Conservation (phyloP, 1,140 invertebrate genomes). For the Drosophila kohkoa region DNA sequence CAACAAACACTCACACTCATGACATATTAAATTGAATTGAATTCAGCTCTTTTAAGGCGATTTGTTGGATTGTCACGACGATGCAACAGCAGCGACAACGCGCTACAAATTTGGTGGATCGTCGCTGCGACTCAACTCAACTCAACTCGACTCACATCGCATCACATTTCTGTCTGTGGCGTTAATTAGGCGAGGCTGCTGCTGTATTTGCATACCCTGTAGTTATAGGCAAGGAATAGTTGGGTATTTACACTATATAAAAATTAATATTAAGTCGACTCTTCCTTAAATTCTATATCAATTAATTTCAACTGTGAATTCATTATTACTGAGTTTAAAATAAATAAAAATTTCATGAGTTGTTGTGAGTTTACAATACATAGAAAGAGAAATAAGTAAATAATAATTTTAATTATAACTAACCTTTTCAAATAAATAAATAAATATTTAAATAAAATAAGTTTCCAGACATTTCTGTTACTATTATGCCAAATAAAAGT, state of each 20-base stretch:
- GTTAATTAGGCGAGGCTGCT: slow-evolving; percentile 50
- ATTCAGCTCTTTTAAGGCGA: slow-evolving; percentile 68
- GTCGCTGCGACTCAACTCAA: neutral
- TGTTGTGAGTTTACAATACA: too few relatives aligned
- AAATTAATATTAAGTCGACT: neutral
- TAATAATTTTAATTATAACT: too few relatives aligned
- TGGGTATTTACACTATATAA: neutral
- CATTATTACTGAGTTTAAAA: too few relatives aligned
- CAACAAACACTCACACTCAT: neutral
- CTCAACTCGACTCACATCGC: too few relatives aligned
- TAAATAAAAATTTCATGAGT: too few relatives aligned
- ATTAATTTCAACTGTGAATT: neutral
- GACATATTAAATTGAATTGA: slow-evolving; percentile 1
- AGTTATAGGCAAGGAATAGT: neutral
- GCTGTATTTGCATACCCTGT: slow-evolving; percentile 12
- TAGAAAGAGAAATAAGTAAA: too few relatives aligned
- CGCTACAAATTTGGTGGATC: slow-evolving; percentile 58
- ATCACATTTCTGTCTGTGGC: slow-evolving; percentile 12
- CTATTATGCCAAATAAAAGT: too few relatives aligned
- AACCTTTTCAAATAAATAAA: too few relatives aligned
- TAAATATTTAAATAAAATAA: too few relatives aligned
- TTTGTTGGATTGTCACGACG: slow-evolving; percentile 71
- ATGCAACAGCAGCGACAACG: slow-evolving; percentile 18
- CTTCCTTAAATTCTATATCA: neutral
- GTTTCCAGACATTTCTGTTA: too few relatives aligned